Base-by-base conservation (phyloP, 2,113 vertebrate species). In the Nycticebus coucang region DNA sequence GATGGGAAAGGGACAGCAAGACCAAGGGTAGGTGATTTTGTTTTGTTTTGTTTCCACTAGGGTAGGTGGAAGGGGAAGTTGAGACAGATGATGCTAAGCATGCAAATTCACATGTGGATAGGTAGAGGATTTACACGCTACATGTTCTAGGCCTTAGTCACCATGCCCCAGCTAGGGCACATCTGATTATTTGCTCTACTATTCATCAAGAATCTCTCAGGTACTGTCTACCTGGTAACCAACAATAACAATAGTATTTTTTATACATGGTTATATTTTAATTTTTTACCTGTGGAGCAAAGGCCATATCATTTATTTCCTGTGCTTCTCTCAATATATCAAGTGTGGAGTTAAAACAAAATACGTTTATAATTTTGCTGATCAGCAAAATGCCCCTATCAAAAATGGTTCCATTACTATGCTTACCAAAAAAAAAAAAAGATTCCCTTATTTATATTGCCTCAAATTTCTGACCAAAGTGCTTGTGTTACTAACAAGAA, bases 271-370 rank as follows among this genome's bases (percentile, higher is more conserved):
- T 15, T 92, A 11, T 41, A 74, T 82, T 89, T 88, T 78, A 35
- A 72, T 7, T 77, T n/a, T 94, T 96, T 55, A 74, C n/a, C 28
- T 71, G 28, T 11, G 24, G 64, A 33, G 9, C n/a, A 64, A 88
- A n/a, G 26, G 26, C 8, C 21, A 91, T 37, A 60, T 4, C n/a
- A 5, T 60, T 66, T 92, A 72, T 82, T 64, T 64, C 26, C 26
- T 64, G 26, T 4, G 4, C 24, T 82, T 83, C 37, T 8, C 55
- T 66, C 50, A 45, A 17, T 30, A 18, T 35, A 35, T 21, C 50
- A 68, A 62, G 28, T 8, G 77, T 62, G 41, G 41, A 79, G 15
- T 93, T 92, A 86, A 94, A 78, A 77, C 55, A 87, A n/a, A 89
- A n/a, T 59, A 64, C 28, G 11, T 64, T 93, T 69, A 53, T 74